Evolutionary conservation across 2,888 invertebrate genomes (phyloP), one percentile per base, ranked within the genome.

Genomic region (Scaptomyza polygonia): DNA sequence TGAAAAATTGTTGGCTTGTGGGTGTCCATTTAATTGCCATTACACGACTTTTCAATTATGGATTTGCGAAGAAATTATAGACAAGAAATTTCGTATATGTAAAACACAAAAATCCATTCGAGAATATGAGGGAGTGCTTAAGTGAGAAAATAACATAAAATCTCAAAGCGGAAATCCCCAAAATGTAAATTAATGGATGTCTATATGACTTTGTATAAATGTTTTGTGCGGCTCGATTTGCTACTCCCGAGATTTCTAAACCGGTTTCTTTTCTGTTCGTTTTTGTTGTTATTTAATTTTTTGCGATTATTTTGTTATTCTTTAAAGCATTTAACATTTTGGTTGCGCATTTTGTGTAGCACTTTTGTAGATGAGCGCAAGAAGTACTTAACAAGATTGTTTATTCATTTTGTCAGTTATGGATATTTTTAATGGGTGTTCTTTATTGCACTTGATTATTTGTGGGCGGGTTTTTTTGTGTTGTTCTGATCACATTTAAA

Each of bases 111-210:
- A 12, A 34, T 34, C n/a, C 12, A 25, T 7, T 36, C n/a, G 12
- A 1, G 27, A 36, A 30, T 34, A n/a, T 5, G 14, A 34, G 27
- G 34, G 18, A 29, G 51, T 14, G 27, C 25, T n/a, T 18, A 25
- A 49, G 39, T 21, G 43, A 25, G 32, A 52, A n/a, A 56, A 55
- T 49, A 58, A 56, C 36, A 32, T 47, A 67, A 59, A 16, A 16
- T 56, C n/a, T 54, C 47, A 32, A 18, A 39, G 63, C 79, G 83
- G 83, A 86, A 83, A 84, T 69, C 62, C 84, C 84, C 84, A 43
- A 82, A 85, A 84, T 84, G 78, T 82, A 85, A 86, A 86, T 86
- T 85, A 82, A 84, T 86, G 48, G 63, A 77, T 86, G 63, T 67
- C 62, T 66, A 72, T 65, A 72, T 69, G 61, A 68, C 52, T 57